Evolutionary conservation across 2,888 invertebrate species (phyloP), one percentile per base, ranked within the genome.

Genomic region (Graphium colonna): DNA sequence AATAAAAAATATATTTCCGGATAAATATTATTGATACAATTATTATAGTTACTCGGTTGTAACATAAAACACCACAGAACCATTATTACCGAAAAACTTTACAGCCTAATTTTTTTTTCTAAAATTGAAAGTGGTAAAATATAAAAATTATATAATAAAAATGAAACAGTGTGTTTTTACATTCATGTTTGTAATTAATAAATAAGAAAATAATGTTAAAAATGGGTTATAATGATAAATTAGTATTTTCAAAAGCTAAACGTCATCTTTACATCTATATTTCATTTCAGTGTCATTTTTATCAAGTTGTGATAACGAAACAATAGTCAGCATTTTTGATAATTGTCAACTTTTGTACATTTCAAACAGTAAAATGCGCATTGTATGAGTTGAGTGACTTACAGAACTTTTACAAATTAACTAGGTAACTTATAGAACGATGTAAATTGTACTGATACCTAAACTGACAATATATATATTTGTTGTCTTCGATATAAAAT

Each of bases 291-390:
- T 57, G 61, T 56, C 58, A 61, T 50, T 55, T 59, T 59, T 56
- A 61, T 61, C 52, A 63, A 49, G 15, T 60, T 56, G 55, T 60
- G 65, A 61, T 66, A 65, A 60, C 56, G 60, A 64, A 61, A 60
- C 58, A 59, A 60, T 60, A 60, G 57, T 65, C 64, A 64, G 64
- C 60, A 51, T 39, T 38, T 43, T 40, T 39, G 40, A 40, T 40
- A 36, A 31, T 48, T 48, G 36, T 47, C 47, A 47, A 53, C 54
- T 57, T 60, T 59, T 44, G 15, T 45, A 48, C 40, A 50, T 44
- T 51, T 45, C 33, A 55, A 39, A 46, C 38, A 8, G 7, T 40
- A 26, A 12, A 26, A 51, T 40, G 31, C 15, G 1, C 15, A 28
- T 31, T 39, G 26, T 31, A 31, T 48, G 33, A 17, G 52, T 45